Conservation (phyloP, 2,113 vertebrate species). For the Ondatra zibethicus region DNA sequence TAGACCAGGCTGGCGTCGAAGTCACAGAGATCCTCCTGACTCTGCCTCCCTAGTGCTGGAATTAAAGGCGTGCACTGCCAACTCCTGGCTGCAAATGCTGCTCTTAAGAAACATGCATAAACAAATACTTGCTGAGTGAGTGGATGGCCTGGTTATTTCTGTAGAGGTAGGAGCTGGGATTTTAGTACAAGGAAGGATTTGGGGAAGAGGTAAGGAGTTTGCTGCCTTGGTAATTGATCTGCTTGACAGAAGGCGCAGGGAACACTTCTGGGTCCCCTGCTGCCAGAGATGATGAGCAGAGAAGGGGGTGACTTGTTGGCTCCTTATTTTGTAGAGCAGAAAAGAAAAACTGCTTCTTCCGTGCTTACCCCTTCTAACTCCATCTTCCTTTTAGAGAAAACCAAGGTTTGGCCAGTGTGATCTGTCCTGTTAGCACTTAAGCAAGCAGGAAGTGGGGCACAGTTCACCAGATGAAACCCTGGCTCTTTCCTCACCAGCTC, state of each 20-base stretch:
- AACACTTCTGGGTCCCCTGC: background rate
- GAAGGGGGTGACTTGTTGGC: background rate
- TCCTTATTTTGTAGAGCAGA: background rate
- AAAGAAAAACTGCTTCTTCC: background rate
- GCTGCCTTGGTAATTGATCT: background rate
- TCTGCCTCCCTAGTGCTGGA: too few species aligned
- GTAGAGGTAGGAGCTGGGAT: background rate
- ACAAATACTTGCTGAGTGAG: too few species aligned
- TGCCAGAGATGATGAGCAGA: background rate
- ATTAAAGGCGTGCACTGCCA: too few species aligned
- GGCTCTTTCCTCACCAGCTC: background rate
- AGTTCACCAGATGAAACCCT: background rate
- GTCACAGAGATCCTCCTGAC: too few species aligned
- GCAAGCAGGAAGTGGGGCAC: background rate
- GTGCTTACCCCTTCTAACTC: background rate
- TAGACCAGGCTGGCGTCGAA: too few species aligned
- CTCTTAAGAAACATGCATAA: background rate
- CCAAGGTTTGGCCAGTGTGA: background rate
- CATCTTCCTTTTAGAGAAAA: background rate
- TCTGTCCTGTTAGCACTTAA: background rate
- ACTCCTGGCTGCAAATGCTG: too few species aligned
- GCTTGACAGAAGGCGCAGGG: background rate
- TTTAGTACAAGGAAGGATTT: background rate
- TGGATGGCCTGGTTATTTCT: background rate
- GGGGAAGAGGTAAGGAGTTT: background rate